These are phyloP conservation scores for Phoebastria nigripes DNA, from an alignment of 2,797 vertebrate genomes.

Conservation along the genomic window DNA sequence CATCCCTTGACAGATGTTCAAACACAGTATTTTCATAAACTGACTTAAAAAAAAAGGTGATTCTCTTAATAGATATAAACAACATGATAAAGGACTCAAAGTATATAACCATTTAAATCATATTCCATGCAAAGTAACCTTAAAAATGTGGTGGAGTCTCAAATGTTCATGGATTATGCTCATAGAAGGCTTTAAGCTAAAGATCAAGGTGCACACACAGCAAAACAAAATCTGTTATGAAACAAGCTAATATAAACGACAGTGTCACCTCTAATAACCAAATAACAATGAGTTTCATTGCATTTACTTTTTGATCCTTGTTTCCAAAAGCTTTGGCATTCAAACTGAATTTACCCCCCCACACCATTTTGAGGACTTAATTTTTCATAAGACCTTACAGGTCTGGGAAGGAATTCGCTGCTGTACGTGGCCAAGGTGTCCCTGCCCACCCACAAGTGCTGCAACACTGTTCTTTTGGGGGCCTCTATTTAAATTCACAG, in stretches of 20 bases:
- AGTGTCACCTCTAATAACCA: neutral
- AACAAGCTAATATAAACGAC: neutral
- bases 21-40: conserved; percentile 69
- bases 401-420: neutral
- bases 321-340: neutral
- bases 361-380: neutral
- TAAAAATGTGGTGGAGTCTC: neutral
- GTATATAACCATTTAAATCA: conserved; percentile 14
- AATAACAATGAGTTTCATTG: neutral
- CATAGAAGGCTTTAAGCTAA: neutral
- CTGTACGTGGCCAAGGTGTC: neutral
- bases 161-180: neutral
- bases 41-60: conserved; percentile 53
- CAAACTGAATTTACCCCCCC: neutral
- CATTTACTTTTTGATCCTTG: neutral
- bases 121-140: neutral
- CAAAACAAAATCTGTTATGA: neutral
- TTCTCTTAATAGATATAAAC: conserved; percentile 69
- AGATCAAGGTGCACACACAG: neutral
- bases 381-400: neutral
- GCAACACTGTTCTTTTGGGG: neutral
- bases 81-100: conserved; percentile 53
- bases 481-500: neutral
- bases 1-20: conserved; percentile 71
- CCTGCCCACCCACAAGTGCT: neutral